Percentiles rank a stretch among this genome's conserved stretches.
Conservation (phyloP, 2,888 invertebrate species). For the Drosophila neotestacea region DNA sequence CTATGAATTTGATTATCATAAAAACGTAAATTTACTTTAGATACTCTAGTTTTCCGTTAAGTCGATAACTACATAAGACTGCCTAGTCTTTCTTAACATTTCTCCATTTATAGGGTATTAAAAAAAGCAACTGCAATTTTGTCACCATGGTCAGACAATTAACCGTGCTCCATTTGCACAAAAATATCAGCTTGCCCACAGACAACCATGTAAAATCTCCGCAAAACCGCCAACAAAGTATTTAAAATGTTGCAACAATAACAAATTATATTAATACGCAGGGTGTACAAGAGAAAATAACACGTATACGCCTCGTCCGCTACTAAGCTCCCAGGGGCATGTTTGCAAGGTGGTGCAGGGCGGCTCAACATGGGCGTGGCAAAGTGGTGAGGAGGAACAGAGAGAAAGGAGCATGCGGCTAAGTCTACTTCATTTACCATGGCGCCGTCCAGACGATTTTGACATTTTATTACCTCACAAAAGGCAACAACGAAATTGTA, state of each 20-base stretch:
- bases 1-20: background rate
- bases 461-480: slow-evolving; percentile 77
- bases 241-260: slow-evolving; percentile 58
- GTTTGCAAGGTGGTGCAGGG: slow-evolving; percentile 5
- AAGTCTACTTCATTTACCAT: slow-evolving; percentile 70
- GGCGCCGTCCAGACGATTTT: slow-evolving; percentile 80
- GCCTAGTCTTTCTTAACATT: too few relatives aligned
- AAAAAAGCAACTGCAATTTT: slow-evolving; percentile 15
- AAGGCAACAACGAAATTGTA: slow-evolving; percentile 47
- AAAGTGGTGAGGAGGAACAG: background rate
- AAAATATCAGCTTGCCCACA: slow-evolving; percentile 31
- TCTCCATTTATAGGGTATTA: slow-evolving; percentile 12
- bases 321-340: slow-evolving; percentile 24
- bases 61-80: too few relatives aligned
- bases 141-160: slow-evolving; percentile 38
- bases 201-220: slow-evolving; percentile 39
- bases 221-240: slow-evolving; percentile 24
- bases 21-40: too few relatives aligned
- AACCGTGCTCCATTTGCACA: slow-evolving; percentile 17
- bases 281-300: slow-evolving; percentile 27
- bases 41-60: too few relatives aligned
- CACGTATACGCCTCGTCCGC: slow-evolving; percentile 46
- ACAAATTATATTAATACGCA: slow-evolving; percentile 53
- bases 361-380: slow-evolving; percentile 3
- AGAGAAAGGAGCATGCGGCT: slow-evolving; percentile 4